Base-by-base conservation (phyloP, 37 sponge, comb jelly and placozoan genomes). In the Halisarca cf. caerulea region DNA sequence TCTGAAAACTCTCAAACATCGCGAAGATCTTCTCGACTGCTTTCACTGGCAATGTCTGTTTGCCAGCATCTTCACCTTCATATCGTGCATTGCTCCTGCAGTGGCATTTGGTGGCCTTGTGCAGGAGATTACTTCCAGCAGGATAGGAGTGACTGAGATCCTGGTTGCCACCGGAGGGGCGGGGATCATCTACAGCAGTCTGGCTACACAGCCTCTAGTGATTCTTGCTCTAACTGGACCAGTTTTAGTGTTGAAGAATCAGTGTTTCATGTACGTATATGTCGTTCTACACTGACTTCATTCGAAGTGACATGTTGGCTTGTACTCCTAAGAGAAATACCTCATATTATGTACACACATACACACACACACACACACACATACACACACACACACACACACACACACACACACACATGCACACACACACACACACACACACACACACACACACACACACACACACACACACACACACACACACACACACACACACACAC, bases 221-320 rank as follows among this genome's bases (percentile, higher is more conserved):
- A 90, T 92, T 14, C 77, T 92, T 36, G 96, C 93, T 2, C 79
- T 89, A 59, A 92, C 96, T 51, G 96, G 96, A 3, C 96, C 96
- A 51, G 51, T 92, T 58, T 77, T 95, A 44, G 78, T 95, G 44
- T 92, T 84, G 96, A 95, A 75, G 88, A 85, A 20, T 40, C 89
- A 32, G 71, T 95, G 11, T 92, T 83, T 66, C 32, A 55, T 24
- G 90, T 90, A n/a, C n/a, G n/a, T n/a, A n/a, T n/a, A n/a, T n/a
- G n/a, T n/a, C n/a, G n/a, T n/a, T n/a, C n/a, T n/a, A n/a, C n/a
- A n/a, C n/a, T n/a, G n/a, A n/a, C n/a, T n/a, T n/a, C n/a, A n/a
- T n/a, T n/a, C n/a, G n/a, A n/a, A n/a, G n/a, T n/a, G n/a, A n/a
- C n/a, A n/a, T n/a, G n/a, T n/a, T n/a, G n/a, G n/a, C n/a, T n/a